These are phyloP conservation scores for Darevskia mixta DNA, from an alignment of 2,797 vertebrate genomes.

Conservation along the genomic window DNA sequence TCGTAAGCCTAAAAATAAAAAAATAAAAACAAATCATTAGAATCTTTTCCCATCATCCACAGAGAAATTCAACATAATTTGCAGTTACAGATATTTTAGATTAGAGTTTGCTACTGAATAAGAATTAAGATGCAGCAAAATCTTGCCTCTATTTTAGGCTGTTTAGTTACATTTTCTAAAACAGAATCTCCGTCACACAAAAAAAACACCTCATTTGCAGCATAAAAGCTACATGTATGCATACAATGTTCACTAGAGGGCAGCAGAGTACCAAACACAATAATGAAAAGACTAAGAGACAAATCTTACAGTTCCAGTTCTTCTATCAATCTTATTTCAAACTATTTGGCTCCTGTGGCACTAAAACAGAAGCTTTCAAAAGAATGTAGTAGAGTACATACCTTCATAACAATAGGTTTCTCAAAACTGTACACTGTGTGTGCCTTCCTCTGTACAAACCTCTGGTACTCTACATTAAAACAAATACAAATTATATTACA, in stretches of 20 bases:
- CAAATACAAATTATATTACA: not conserved
- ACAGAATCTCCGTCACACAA: not conserved
- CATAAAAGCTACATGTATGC: not conserved
- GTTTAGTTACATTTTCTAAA: not conserved
- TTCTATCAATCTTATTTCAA: not conserved
- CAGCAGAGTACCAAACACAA: conserved; percentile 44
- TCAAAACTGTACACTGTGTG: conserved; percentile 95
- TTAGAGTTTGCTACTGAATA: too few species aligned
- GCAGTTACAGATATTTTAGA: too few species aligned
- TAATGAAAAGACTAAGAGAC: not conserved
- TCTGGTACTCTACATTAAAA: conserved; percentile 90
- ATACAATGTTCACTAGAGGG: conserved; percentile 66
- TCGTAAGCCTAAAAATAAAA: conserved; percentile 81
- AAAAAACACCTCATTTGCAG: not conserved
- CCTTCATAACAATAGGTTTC: conserved; percentile 95
- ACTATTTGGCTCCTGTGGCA: not conserved
- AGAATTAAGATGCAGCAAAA: not conserved
- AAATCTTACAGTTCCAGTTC: not conserved
- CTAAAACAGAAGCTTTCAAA: not conserved
- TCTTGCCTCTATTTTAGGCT: not conserved
- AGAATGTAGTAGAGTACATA: conserved; percentile 63
- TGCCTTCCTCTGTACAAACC: conserved; percentile 94
- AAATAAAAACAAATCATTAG: accelerated
- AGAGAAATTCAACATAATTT: too few species aligned
- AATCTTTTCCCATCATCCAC: not conserved